Evolutionary conservation across 2,797 vertebrate genomes (phyloP), one percentile per base, ranked within the genome.

Genomic region (Sphenopsis melanotis): DNA sequence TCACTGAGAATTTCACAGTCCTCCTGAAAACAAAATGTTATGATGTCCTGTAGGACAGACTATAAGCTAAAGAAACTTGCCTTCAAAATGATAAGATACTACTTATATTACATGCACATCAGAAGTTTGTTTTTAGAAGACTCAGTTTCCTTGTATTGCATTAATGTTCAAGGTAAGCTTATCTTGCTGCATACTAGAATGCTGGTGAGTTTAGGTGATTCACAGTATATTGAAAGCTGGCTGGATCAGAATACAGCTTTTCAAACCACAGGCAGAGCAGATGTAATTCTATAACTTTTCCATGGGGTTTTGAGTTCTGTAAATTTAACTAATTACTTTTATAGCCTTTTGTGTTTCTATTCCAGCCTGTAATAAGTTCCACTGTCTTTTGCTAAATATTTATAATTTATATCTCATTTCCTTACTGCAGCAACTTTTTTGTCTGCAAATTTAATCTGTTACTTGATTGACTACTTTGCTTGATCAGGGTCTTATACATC

Each of bases 191-290:
- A 16, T 72, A 68, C 20, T 76, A 32, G 60, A 90, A 87, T 96
- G 94, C 90, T 96, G 63, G 72, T 97, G 79, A 78, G 39, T 79
- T 78, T 84, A 41, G 14, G 61, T 71, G 83, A 87, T 90, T 97
- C 69, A 94, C 82, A 77, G 61, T 70, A 87, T 86, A 53, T 68
- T 91, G 21, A 83, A 94, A 91, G 34, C 29, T 75, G 78, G 12
- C 47, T 91, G 27, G 9, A 80, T 10, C 15, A 86, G 41, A 81
- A 82, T 70, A 30, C 32, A 87, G 50, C 27, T 81, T 88, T 92
- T 87, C 57, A 88, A 37, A 66, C 39, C 50, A 87, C 17, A 89
- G 36, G 20, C 86, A 94, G 52, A 89, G 17, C 7, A 79, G 60
- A 85, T 69, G 36, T n/a, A 36, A 53, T 66, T 80, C 36, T 89